phyloP scores from a whole-genome alignment of 1,140 invertebrate genomes.

The Pogonognathellus flavescens region DNA sequence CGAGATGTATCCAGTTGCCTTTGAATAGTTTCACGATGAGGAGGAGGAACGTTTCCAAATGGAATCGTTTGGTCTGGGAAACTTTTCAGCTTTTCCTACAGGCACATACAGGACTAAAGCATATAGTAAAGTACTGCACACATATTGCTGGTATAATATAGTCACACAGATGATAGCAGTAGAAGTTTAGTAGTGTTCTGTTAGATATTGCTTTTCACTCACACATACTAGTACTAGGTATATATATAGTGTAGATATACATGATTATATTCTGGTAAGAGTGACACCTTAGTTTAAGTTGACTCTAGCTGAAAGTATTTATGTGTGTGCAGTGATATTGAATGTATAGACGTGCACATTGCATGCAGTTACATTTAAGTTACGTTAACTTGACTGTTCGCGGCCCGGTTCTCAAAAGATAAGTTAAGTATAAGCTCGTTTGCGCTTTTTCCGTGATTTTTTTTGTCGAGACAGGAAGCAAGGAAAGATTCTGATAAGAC shows the following conservation, averaged over 20 bases:
- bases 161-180: too few species aligned
- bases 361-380: neutral
- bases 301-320: neutral
- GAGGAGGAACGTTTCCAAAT: too few species aligned
- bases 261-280: neutral
- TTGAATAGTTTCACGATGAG: too few species aligned
- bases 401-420: neutral
- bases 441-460: conserved; percentile 31
- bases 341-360: neutral
- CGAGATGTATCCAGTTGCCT: too few species aligned
- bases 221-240: neutral
- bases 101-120: neutral
- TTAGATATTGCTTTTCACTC: neutral
- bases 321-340: neutral
- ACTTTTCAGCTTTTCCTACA: neutral
- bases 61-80: neutral
- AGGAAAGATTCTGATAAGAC: conserved; percentile 16
- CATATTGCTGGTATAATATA: too few species aligned
- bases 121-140: too few species aligned
- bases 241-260: too few species aligned
- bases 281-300: neutral
- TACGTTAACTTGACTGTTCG: neutral
- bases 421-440: conserved; percentile 31
- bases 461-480: conserved; percentile 5
- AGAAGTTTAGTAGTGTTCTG: too few species aligned